Base-by-base conservation (phyloP, 2,888 invertebrate species). In the Chalcis sispes region DNA sequence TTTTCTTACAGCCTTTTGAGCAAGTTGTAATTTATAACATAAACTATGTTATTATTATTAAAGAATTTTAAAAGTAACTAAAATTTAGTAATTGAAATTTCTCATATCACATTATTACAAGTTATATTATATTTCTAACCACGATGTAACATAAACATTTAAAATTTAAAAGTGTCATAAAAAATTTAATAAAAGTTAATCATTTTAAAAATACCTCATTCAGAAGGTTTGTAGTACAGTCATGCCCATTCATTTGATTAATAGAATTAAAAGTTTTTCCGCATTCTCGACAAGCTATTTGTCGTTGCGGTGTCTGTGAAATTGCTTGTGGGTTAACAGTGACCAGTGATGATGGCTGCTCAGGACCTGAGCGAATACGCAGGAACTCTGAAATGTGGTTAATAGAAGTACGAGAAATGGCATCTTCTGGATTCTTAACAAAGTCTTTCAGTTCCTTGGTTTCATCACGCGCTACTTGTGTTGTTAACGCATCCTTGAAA, bases 361-460 rank as follows among this genome's bases (percentile, higher is more conserved):
- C 88, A 0, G 87, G 82, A 8, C 83, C 85, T 36, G 88, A 82
- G 36, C 87, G 84, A 15, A 89, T 85, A 77, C 87, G 82, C 4
- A 89, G 76, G 72, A 89, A 89, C 78, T 89, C 89, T 2, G 88
- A 87, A 58, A 89, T 89, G 50, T 87, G 88, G 13, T 86, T 87
- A 8, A 88, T 88, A 1, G 88, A 85, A 62, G 83, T 85, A 36
- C 88, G 85, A 29, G 87, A 81, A 50, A 87, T 82, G 1, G 80
- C 81, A 20, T 89, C 88, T 0, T 88, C 88, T 0, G 83, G 56
- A 8, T 74, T 81, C 64, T 88, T 88, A 1, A 84, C 77, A 67
- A 81, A 86, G 32, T 86, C 85, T 50, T 87, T 87, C 23, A 84
- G 84, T 0, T 88, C 87, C 69, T 88, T 88, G 0, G 76, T 13